phyloP scores from a whole-genome alignment of 1,140 invertebrate species.

The Musca domestica region DNA sequence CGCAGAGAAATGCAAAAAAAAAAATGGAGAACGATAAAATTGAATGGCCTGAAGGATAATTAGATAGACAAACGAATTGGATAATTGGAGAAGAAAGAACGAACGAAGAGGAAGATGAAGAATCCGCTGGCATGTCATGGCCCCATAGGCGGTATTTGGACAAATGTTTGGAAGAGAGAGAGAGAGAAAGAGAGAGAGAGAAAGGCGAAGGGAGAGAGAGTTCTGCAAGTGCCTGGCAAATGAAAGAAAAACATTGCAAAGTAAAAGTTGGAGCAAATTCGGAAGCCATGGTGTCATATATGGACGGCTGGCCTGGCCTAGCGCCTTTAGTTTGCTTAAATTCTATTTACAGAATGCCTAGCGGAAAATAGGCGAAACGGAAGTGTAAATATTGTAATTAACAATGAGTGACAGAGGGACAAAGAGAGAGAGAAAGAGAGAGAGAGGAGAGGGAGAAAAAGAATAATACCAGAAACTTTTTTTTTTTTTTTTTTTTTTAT shows the following conservation, averaged over 20 bases:
- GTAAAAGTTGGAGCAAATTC: too few relatives aligned
- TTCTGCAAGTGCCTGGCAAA: too few relatives aligned
- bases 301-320: too few relatives aligned
- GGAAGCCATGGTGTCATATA: too few relatives aligned
- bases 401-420: not conserved
- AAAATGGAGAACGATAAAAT: not conserved
- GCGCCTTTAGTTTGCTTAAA: too few relatives aligned
- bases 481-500: too few relatives aligned
- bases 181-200: not conserved
- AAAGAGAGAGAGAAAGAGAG: not conserved
- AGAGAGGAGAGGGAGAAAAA: not conserved
- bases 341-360: too few relatives aligned
- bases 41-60: not conserved
- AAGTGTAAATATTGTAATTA: too few relatives aligned
- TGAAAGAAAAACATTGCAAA: too few relatives aligned
- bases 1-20: not conserved
- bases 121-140: too few relatives aligned
- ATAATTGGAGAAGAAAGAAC: not conserved
- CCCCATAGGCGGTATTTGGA: not conserved
- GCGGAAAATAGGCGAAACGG: too few relatives aligned
- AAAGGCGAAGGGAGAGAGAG: not conserved
- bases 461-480: too few relatives aligned
- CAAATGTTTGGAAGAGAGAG: not conserved
- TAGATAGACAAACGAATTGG: slow-evolving; percentile 10
- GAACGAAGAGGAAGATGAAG: not conserved